These are phyloP conservation scores for Columbina picui DNA, from an alignment of 2,113 vertebrate genomes.

Conservation along the genomic window DNA sequence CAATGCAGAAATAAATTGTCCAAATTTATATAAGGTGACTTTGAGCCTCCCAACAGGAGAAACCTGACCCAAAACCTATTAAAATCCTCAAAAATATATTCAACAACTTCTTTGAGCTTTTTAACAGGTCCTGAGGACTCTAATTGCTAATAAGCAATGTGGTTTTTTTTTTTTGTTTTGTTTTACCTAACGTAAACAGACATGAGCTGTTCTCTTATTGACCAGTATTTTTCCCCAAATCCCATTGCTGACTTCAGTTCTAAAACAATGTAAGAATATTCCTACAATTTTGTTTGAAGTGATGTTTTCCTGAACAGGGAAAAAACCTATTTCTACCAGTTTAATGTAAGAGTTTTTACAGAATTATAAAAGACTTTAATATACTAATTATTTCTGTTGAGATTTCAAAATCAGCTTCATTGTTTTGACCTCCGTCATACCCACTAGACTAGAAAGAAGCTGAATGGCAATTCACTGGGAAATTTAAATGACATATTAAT, in stretches of 20 bases:
- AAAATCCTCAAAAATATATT: not conserved
- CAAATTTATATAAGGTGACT: not conserved
- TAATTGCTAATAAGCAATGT: not conserved
- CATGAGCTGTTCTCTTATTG: not conserved
- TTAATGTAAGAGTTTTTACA: not conserved
- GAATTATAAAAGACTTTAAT: not conserved
- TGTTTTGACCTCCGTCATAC: constrained; percentile 45
- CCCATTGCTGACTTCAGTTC: not conserved
- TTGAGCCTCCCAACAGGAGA: not conserved
- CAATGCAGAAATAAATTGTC: not conserved
- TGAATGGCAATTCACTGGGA: not conserved
- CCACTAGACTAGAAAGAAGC: not conserved
- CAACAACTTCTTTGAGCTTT: not conserved
- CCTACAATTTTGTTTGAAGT: not conserved
- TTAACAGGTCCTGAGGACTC: not conserved
- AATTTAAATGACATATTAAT: constrained; percentile 44
- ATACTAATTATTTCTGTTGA: not conserved
- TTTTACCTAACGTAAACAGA: not conserved
- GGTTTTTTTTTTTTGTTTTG: rapidly evolving
- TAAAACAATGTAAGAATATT: not conserved
- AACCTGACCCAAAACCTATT: not conserved
- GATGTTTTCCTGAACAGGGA: not conserved
- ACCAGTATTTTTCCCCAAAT: not conserved
- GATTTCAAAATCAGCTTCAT: constrained; percentile 25
- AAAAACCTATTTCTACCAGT: not conserved